These are phyloP conservation scores for Drosophila cardini DNA, from an alignment of 1,140 invertebrate genomes.

Conservation along the genomic window DNA sequence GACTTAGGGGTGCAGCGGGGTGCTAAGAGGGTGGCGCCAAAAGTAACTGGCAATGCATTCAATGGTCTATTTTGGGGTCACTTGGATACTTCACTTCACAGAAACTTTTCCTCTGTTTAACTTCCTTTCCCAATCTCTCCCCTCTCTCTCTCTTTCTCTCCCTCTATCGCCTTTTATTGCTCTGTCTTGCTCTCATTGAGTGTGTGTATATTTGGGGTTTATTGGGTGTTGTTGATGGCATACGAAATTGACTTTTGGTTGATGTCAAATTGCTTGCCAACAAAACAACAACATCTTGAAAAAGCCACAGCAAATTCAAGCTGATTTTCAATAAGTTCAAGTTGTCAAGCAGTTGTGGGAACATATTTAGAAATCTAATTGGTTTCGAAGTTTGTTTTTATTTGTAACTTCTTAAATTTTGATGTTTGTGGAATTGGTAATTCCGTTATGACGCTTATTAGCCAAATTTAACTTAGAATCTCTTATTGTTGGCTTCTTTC, in stretches of 20 bases:
- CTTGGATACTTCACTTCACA: constrained; percentile 53
- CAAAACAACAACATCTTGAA: constrained; percentile 41
- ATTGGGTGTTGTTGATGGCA: constrained; percentile 78
- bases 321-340: constrained; percentile 67
- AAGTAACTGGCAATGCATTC: constrained; percentile 71
- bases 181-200: background rate
- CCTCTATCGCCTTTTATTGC: background rate
- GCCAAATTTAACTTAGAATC: no score
- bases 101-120: constrained; percentile 47
- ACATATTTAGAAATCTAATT: constrained; percentile 71
- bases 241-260: constrained; percentile 80
- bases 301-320: constrained; percentile 41
- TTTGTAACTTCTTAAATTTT: background rate
- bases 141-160: background rate
- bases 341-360: constrained; percentile 62
- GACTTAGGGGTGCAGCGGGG: background rate
- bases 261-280: constrained; percentile 65
- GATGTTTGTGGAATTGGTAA: no score
- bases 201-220: constrained; percentile 63
- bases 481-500: no score
- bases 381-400: constrained; percentile 27
- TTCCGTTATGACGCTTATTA: constrained; percentile 13
- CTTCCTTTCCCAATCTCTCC: no score
- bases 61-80: constrained; percentile 76
- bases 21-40: background rate